Percentiles rank a stretch among this genome's conserved stretches.
These are phyloP conservation scores for Neoseiulus cucumeris DNA, from an alignment of 1,140 invertebrate genomes.

Conservation along the genomic window DNA sequence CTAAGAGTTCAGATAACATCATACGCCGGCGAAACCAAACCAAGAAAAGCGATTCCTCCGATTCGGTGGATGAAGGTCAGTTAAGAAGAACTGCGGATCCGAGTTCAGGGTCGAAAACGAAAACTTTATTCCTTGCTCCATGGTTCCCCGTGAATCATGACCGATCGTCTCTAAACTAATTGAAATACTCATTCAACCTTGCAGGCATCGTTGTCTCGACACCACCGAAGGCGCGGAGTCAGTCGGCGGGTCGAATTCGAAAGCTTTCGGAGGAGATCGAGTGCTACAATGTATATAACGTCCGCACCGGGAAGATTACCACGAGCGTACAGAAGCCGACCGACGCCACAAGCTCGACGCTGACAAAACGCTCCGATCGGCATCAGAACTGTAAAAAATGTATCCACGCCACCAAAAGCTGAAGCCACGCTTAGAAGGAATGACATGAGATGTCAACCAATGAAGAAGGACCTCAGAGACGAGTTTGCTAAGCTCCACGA, in stretches of 20 bases:
- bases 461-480: too few relatives aligned
- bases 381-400: slow-evolving; percentile 9
- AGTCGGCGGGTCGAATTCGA: not conserved
- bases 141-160: too few relatives aligned
- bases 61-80: slow-evolving; percentile 2
- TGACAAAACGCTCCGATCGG: not conserved
- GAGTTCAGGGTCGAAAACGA: too few relatives aligned
- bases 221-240: not conserved
- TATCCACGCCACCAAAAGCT: slow-evolving; percentile 7
- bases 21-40: not conserved
- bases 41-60: not conserved
- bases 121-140: too few relatives aligned
- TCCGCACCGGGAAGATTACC: not conserved
- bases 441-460: too few relatives aligned
- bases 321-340: not conserved
- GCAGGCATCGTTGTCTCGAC: not conserved
- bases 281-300: slow-evolving; percentile 9
- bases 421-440: too few relatives aligned
- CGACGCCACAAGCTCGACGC: not conserved
- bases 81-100: too few relatives aligned
- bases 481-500: too few relatives aligned
- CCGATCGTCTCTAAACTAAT: too few relatives aligned
- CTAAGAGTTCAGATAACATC: slow-evolving; percentile 9
- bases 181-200: not conserved
- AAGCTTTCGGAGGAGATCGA: slow-evolving; percentile 4